Conservation (phyloP, 2,888 invertebrate genomes). For the Strigamia maritima region DNA sequence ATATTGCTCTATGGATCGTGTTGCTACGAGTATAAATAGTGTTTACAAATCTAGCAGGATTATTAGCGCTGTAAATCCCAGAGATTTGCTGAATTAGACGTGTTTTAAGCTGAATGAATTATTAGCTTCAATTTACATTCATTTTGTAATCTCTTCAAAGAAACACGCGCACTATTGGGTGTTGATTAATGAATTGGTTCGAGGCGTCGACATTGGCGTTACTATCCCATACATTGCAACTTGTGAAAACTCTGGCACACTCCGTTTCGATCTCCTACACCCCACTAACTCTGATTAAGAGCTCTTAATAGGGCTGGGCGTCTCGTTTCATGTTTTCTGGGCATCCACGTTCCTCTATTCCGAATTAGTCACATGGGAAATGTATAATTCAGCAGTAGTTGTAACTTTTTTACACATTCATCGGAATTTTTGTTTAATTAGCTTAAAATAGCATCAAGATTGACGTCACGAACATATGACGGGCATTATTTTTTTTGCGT, state of each 20-base stretch:
- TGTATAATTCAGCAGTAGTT: background rate
- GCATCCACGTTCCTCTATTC: background rate
- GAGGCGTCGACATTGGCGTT: background rate
- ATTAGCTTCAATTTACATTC: conserved; percentile 19
- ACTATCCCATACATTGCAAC: background rate
- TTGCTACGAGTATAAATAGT: background rate
- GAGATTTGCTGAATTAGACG: background rate
- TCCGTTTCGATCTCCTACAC: background rate
- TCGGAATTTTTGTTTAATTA: background rate
- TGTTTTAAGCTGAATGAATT: background rate
- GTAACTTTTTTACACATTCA: background rate
- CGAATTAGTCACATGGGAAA: background rate
- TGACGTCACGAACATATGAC: background rate
- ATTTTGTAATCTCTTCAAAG: conserved; percentile 5
- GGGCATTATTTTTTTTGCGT: background rate
- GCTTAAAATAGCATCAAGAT: background rate
- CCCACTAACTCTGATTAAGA: conserved; percentile 5
- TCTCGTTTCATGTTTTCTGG: conserved; percentile 8
- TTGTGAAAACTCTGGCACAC: background rate
- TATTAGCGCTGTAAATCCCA: conserved; percentile 12
- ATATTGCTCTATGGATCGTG: too few species aligned
- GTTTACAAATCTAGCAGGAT: background rate
- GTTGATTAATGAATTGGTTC: conserved; percentile 10
- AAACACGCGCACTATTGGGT: background rate
- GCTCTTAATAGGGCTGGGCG: conserved; percentile 15